phyloP scores from a whole-genome alignment of 2,888 invertebrate genomes.

The Digitonthophagus gazella region DNA sequence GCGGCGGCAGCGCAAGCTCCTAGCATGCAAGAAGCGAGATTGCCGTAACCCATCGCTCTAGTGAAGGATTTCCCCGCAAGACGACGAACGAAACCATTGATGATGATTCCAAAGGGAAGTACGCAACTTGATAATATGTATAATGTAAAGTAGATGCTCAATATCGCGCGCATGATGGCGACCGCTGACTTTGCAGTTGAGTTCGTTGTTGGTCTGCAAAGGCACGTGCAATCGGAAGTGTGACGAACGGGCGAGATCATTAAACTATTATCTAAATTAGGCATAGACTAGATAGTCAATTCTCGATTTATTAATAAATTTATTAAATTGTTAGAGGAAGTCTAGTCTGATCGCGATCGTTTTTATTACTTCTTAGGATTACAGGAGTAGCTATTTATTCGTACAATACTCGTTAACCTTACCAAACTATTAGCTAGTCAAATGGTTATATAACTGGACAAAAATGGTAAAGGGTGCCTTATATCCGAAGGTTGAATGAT shows the following conservation, averaged over 20 bases:
- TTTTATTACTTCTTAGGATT: background rate
- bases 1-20: slow-evolving; percentile 62
- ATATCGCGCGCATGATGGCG: slow-evolving; percentile 17
- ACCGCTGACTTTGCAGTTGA: slow-evolving; percentile 47
- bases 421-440: slow-evolving; percentile 9
- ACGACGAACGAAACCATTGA: background rate
- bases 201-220: slow-evolving; percentile 49
- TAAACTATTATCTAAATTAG: slow-evolving; percentile 16
- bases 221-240: slow-evolving; percentile 46
- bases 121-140: background rate
- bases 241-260: slow-evolving; percentile 23
- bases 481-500: slow-evolving; percentile 19
- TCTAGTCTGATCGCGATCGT: slow-evolving; percentile 29
- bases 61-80: background rate
- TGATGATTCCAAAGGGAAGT: background rate
- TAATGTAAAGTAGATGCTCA: background rate
- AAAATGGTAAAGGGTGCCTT: slow-evolving; percentile 21
- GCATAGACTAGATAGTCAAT: slow-evolving; percentile 31
- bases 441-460: background rate
- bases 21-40: slow-evolving; percentile 72
- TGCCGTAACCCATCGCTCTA: slow-evolving; percentile 59
- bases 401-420: slow-evolving; percentile 13
- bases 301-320: slow-evolving; percentile 28
- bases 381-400: background rate
- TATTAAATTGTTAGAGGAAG: slow-evolving; percentile 26